phyloP scores from a whole-genome alignment of 1,140 invertebrate species.

The Procambarus virginalis region DNA sequence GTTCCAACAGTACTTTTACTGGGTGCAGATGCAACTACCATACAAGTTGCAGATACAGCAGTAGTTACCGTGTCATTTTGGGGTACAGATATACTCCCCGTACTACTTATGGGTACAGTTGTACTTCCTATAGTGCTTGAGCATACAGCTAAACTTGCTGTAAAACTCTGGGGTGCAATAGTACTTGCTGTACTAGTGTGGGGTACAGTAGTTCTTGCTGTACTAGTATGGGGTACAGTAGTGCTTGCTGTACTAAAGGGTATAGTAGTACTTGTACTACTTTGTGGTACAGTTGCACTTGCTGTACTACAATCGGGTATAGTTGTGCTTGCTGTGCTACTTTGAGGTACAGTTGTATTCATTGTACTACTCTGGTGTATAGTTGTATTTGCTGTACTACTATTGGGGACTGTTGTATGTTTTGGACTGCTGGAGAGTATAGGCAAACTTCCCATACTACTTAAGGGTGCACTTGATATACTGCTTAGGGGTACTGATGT shows the following conservation, averaged over 20 bases:
- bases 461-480: background rate
- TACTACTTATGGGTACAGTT: slow-evolving; percentile 7
- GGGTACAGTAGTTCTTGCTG: background rate
- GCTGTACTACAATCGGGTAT: background rate
- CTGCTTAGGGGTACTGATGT: background rate
- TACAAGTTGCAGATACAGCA: background rate
- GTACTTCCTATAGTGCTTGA: background rate
- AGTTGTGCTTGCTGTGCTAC: background rate
- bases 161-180: background rate
- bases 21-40: background rate
- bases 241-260: background rate
- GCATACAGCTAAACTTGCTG: background rate
- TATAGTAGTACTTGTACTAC: background rate
- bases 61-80: background rate
- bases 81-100: background rate
- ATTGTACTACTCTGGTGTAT: background rate
- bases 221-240: background rate
- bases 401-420: background rate
- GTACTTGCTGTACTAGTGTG: slow-evolving; percentile 5
- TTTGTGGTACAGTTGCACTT: slow-evolving; percentile 2
- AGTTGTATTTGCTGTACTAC: background rate
- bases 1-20: background rate
- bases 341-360: background rate
- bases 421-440: background rate
- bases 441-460: background rate